Evolutionary conservation across 2,113 vertebrate species (phyloP), one percentile per base, ranked within the genome.

Genomic region (Gorsachius goisagi): DNA sequence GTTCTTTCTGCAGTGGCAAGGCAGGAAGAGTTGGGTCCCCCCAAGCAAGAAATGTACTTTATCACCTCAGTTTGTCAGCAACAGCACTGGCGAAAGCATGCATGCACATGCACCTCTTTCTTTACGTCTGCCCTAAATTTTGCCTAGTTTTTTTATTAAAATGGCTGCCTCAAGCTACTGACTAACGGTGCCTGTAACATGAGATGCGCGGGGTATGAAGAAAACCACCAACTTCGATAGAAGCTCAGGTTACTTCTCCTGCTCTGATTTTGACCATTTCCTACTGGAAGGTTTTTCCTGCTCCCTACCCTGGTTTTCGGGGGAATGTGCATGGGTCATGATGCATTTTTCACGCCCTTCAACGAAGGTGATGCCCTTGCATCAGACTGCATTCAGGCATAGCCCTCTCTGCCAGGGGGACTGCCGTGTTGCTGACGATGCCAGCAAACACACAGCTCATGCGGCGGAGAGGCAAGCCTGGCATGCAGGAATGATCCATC

Each of bases 31-130:
- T 47, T 45, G 55, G 41, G 41, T 87, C 28, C 52, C 67, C 87
- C 32, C 81, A 89, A 89, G 94, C 84, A 77, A 95, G 93, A 66
- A 81, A 55, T 72, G 69, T 89, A 76, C 84, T 93, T 96, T 81
- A 87, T 87, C 95, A 92, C 56, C 87, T 50, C 1, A 0, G 44
- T 67, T 90, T 89, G 66, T 87, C 39, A 71, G 84, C 58, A 81
- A 14, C 16, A 0, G 30, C 68, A 15, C 33, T 66, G 71, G 45
- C 60, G 47, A 82, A 76, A 66, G 30, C 94, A 21, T 81, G 89
- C 76, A 87, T 45, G 76, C 53, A 81, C 92, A 92, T 35, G 86
- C 53, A 82, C 18, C 7, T 82, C 77, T 79, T 87, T 92, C 68
- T 87, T 30, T 35, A 5, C 32, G 45, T 59, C 47, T 88, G 88